Base-by-base conservation (phyloP, 1,140 invertebrate genomes). In the Telenomus remus region DNA sequence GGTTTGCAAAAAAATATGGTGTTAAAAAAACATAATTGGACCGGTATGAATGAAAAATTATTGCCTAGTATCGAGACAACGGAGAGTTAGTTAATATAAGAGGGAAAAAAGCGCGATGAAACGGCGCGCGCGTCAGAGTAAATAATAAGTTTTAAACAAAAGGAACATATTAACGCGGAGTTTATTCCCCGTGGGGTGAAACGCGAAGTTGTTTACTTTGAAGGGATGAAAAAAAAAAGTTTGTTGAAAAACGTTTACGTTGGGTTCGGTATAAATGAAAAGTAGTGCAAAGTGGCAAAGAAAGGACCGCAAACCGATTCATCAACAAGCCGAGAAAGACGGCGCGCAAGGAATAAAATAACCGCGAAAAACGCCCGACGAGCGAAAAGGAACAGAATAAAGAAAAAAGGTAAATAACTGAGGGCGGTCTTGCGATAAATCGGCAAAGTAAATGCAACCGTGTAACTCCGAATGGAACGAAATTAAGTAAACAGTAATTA, bases 401-500 rank as follows among this genome's bases (percentile, higher is more conserved):
- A 72, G 56, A 72, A 79, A n/a, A n/a, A 72, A 71, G 11, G 57
- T 51, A 48, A 72, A 79, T 68, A 77, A 77, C 68, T 71, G 59
- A 59, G 63, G 49, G 74, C 60, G 48, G 60, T 39, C 68, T 68
- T 57, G 68, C 68, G 63, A 61, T 72, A 72, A 77, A 77, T 77
- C 68, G 68, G 59, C 53, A 71, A 77, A 71, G 74, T 63, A 60
- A 76, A 77, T 64, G 63, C 57, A 49, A 14, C 57, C 57, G 48
- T 57, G 63, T 69, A 72, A 50, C 61, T 71, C 34, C 61, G 61
- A 35, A 55, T 76, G 66, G 61, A 76, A 63, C 50, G 43, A 77
- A 72, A 77, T 72, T 72, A 77, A 72, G 74, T 69, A 46, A 71
- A 72, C 53, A 69, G 68, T 77, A 77, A 77, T 77, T 77, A 77